phyloP scores from a whole-genome alignment of 2,888 invertebrate genomes.

The Brachylomia viminalis region DNA sequence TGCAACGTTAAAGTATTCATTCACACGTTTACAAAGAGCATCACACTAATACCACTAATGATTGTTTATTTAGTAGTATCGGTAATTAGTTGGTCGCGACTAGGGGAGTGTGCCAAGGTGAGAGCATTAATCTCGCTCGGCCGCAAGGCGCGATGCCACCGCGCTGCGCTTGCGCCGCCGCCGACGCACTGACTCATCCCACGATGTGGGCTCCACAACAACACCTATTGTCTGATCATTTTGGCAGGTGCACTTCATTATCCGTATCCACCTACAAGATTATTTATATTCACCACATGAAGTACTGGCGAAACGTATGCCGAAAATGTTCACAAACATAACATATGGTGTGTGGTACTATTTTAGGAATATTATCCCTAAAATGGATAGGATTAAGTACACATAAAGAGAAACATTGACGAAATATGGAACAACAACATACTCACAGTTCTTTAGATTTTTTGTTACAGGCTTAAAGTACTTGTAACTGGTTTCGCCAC shows the following conservation, averaged over 20 bases:
- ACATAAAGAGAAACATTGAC: constrained; percentile 29
- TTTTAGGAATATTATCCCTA: constrained; percentile 23
- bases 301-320: constrained; percentile 20
- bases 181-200: constrained; percentile 63
- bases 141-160: constrained; percentile 18
- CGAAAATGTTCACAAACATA: constrained; percentile 20
- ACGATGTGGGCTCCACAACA: constrained; percentile 62
- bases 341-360: constrained; percentile 10
- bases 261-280: constrained; percentile 49
- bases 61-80: constrained; percentile 61
- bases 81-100: constrained; percentile 56
- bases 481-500: not conserved
- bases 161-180: constrained; percentile 30
- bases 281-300: constrained; percentile 26
- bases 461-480: constrained; percentile 14
- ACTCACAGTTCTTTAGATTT: not conserved
- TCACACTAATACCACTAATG: constrained; percentile 39
- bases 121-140: constrained; percentile 55
- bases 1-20: constrained; percentile 52
- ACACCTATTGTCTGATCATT: constrained; percentile 61
- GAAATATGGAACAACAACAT: constrained; percentile 24
- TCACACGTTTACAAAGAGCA: constrained; percentile 42
- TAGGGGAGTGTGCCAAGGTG: constrained; percentile 68
- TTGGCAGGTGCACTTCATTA: constrained; percentile 64
- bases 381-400: constrained; percentile 32